Evolutionary conservation across 2,113 vertebrate species (phyloP), one percentile per base, ranked within the genome.

Genomic region (Capra hircus): DNA sequence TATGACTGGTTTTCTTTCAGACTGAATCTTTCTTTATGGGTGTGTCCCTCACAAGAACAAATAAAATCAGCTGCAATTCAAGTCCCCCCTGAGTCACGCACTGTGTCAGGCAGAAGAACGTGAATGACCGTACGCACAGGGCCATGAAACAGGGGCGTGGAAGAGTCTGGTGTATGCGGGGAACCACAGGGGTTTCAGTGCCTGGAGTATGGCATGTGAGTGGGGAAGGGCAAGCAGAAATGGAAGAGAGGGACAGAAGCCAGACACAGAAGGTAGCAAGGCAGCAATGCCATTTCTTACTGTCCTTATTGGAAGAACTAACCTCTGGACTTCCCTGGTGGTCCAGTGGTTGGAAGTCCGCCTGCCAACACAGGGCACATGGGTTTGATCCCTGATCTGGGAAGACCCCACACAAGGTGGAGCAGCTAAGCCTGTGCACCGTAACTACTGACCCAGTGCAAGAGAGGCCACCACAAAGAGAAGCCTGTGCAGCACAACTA

Each of bases 121-220:
- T 27, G 23, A 87, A 14, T 17, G n/a, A 17, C 27, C 7, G 1
- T 28, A 60, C 59, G 30, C 19, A 8, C 0, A 33, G 52, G 43
- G 28, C 59, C 17, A 8, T 59, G 60, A 80, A 80, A 8, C 0
- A 23, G 64, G 50, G 48, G 78, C 10, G 1, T 71, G 60, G n/a
- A 13, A 57, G 16, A 27, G 21, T 9, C 4, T 45, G 67, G n/a
- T 13, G 12, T 16, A 0, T 0, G 0, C 9, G 23, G 33, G 36
- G 33, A 57, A 12, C 52, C 23, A n/a, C 1, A 17, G 81, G 25
- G 28, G 3, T 62, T 33, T 74, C 7, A 13, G 43, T 30, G 30
- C 45, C 45, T 40, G 8, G 57, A 50, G 7, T 30, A 25, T 10
- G 25, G 45, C 21, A 0, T 13, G 43, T 59, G 60, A 90, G 33